Conservation (phyloP, 2,888 invertebrate species). For the Unio delphinus region DNA sequence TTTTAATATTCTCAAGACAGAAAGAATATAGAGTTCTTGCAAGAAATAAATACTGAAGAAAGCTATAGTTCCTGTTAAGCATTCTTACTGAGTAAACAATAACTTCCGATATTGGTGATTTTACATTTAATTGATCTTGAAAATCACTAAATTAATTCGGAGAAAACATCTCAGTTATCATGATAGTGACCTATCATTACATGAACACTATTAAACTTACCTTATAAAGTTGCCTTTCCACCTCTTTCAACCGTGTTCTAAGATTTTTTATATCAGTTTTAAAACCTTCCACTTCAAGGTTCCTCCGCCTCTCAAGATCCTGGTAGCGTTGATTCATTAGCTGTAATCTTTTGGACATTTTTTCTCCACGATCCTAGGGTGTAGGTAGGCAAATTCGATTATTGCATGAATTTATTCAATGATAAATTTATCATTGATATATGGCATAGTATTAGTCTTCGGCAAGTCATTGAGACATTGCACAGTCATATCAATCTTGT, state of each 20-base stretch:
- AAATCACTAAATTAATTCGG: not conserved
- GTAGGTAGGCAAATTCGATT: too few species aligned
- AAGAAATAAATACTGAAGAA: too few species aligned
- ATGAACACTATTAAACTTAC: conserved; percentile 35
- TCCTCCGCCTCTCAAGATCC: conserved; percentile 70
- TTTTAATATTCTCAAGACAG: too few species aligned
- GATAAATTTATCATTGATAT: too few species aligned
- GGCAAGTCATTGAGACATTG: too few species aligned
- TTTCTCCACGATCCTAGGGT: conserved; percentile 68
- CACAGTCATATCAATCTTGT: too few species aligned
- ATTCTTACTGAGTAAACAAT: too few species aligned
- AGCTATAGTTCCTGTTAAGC: too few species aligned
- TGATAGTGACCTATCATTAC: not conserved
- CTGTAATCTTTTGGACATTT: conserved; percentile 68
- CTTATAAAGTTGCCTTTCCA: conserved; percentile 71
- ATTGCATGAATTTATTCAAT: too few species aligned
- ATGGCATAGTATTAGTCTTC: too few species aligned
- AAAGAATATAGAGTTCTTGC: too few species aligned
- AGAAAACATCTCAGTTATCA: not conserved
- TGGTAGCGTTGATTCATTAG: conserved; percentile 70
- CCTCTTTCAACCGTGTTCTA: conserved; percentile 67
- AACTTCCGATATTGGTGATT: too few species aligned
- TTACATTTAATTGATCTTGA: not conserved
- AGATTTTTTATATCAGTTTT: conserved; percentile 71
- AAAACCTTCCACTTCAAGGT: conserved; percentile 72